phyloP scores from a whole-genome alignment of 2,113 vertebrate species.

The Tupaia tana region DNA sequence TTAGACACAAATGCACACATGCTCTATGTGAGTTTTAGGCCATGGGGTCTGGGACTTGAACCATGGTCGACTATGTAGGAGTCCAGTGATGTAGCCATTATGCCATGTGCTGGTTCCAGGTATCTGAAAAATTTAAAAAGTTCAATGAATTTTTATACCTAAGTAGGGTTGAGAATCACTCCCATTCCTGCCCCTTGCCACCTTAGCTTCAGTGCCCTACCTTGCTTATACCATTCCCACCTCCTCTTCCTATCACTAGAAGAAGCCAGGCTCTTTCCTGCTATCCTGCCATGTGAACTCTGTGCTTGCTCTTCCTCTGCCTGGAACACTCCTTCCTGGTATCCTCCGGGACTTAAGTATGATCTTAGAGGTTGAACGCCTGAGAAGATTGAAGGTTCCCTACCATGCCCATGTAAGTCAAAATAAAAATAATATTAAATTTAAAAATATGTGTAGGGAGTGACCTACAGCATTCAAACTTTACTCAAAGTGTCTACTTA shows the following conservation, averaged over 20 bases:
- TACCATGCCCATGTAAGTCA: background rate
- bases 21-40: too few species aligned
- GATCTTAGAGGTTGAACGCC: background rate
- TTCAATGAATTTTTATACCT: background rate
- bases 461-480: background rate
- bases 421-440: background rate
- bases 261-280: background rate
- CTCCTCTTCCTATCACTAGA: background rate
- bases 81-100: too few species aligned
- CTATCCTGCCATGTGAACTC: background rate
- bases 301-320: background rate
- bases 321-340: background rate
- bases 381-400: background rate
- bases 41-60: too few species aligned
- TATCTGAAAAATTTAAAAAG: background rate
- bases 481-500: background rate
- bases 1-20: too few species aligned
- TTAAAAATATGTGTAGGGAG: background rate
- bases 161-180: background rate
- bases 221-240: background rate
- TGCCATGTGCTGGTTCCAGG: background rate
- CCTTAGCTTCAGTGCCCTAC: fast-evolving
- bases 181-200: too few species aligned
- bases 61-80: too few species aligned
- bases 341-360: background rate